Conservation (phyloP, 1,140 invertebrate species). For the Ooceraea biroi region DNA sequence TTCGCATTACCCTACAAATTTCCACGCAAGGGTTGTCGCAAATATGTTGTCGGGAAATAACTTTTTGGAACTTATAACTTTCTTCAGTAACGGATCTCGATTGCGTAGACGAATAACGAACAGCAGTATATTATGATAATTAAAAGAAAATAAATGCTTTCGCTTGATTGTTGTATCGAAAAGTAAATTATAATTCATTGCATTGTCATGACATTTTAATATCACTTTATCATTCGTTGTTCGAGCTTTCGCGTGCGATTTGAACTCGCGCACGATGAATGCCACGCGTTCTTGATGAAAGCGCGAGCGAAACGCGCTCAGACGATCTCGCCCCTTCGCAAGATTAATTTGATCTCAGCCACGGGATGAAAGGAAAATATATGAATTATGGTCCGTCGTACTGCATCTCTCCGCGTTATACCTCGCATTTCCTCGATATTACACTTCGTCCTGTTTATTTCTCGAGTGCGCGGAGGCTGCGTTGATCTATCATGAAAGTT, state of each 20-base stretch:
- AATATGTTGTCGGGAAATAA: background rate
- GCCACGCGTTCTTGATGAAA: background rate
- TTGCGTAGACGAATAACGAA: no score
- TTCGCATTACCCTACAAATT: background rate
- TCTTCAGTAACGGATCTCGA: no score
- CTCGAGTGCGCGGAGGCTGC: no score
- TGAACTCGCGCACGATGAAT: background rate
- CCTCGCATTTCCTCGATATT: slow-evolving; percentile 10
- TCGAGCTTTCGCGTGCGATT: background rate
- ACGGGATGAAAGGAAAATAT: background rate
- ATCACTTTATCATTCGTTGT: background rate
- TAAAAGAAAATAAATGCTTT: no score
- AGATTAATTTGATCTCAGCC: slow-evolving; percentile 14
- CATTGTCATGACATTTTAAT: no score
- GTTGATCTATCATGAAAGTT: slow-evolving; percentile 5
- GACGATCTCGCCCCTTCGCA: slow-evolving; percentile 8
- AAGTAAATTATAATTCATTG: no score
- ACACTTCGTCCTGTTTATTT: slow-evolving; percentile 6
- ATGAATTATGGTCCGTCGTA: background rate
- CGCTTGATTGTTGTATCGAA: background rate
- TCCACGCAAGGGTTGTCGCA: background rate
- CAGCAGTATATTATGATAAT: no score
- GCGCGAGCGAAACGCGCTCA: background rate
- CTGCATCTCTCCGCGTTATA: slow-evolving; percentile 5
- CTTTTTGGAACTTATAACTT: background rate